phyloP scores from a whole-genome alignment of 1,140 invertebrate genomes.

The Drosophila saltans region DNA sequence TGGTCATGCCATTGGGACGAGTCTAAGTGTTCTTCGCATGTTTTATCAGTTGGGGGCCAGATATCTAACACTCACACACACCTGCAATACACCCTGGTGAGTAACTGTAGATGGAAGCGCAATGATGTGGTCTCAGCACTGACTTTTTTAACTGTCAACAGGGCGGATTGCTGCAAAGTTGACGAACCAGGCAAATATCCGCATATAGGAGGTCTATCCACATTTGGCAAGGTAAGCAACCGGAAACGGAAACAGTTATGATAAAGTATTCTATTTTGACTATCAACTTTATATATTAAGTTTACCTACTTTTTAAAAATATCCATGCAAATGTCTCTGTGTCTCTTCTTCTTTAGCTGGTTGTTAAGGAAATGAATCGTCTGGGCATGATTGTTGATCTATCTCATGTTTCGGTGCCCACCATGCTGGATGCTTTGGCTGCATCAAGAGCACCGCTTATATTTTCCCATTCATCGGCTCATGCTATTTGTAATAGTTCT shows the following conservation, averaged over 20 bases:
- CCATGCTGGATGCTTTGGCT: constrained; percentile 90
- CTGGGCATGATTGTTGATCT: constrained; percentile 96
- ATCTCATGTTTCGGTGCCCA: constrained; percentile 92
- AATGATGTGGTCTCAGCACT: neutral
- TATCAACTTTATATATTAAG: too few relatives aligned
- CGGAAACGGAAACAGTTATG: neutral
- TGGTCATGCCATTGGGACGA: constrained; percentile 93
- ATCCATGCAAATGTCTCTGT: too few relatives aligned
- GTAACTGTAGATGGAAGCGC: neutral
- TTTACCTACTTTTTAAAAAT: too few relatives aligned
- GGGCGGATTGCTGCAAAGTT: constrained; percentile 89
- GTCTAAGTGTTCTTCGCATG: constrained; percentile 90
- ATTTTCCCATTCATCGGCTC: constrained; percentile 94
- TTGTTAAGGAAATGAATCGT: constrained; percentile 93
- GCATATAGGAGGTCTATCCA: constrained; percentile 88
- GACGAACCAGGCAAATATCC: constrained; percentile 88
- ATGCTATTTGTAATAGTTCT: constrained; percentile 91
- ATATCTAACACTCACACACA: constrained; percentile 94
- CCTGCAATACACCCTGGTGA: constrained; percentile 94
- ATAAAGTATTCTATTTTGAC: too few relatives aligned
- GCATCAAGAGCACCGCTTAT: constrained; percentile 92
- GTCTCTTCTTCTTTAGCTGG: constrained; percentile 84
- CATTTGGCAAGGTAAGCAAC: constrained; percentile 89
- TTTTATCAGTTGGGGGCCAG: constrained; percentile 93
- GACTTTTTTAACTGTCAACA: constrained; percentile 60